Base-by-base conservation (phyloP, 2,113 vertebrate genomes). In the Xiphophorus hellerii region DNA sequence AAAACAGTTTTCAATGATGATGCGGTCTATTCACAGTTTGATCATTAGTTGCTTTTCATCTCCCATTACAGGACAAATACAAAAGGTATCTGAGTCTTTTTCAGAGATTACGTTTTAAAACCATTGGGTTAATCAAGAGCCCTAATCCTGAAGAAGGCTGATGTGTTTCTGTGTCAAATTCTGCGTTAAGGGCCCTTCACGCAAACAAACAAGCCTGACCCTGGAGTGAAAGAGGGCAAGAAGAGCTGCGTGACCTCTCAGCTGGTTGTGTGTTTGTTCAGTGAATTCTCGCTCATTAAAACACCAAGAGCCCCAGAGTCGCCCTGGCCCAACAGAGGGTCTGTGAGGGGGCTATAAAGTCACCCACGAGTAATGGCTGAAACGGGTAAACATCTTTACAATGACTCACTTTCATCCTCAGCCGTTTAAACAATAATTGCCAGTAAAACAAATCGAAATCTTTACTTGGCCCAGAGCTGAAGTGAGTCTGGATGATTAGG, bases 231-330 rank as follows among this genome's bases (percentile, higher is more conserved):
- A 81, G 73, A 81, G 77, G 84, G 87, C 89, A 88, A 91, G 81
- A 72, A 78, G 76, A 90, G 73, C 74, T 20, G 60, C 2, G 66
- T 80, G 90, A 91, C 89, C 84, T 89, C 78, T 62, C 68, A 61
- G 20, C 67, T 64, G n/a, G 65, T 77, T 88, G 51, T 66, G 11
- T 89, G 87, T 90, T 92, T 91, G 88, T 81, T 89, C 80, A 83
- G 78, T 76, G 88, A 83, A 88, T 89, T 83, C 86, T 72, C 76
- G 72, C 86, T 87, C 88, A 88, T 89, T 90, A 90, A 83, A 76
- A 73, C 39, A 62, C 71, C 80, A 89, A 91, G 81, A 87, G 85
- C 87, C 87, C 60, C 71, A 84, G 77, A 71, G 60, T 74, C 68
- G 71, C 60, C 48, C 74, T 66, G 81, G 65, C 69, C 73, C 73